Evolutionary conservation across 1,140 invertebrate species (phyloP), one percentile per base, ranked within the genome.

Genomic region (Drosophila bocqueti): DNA sequence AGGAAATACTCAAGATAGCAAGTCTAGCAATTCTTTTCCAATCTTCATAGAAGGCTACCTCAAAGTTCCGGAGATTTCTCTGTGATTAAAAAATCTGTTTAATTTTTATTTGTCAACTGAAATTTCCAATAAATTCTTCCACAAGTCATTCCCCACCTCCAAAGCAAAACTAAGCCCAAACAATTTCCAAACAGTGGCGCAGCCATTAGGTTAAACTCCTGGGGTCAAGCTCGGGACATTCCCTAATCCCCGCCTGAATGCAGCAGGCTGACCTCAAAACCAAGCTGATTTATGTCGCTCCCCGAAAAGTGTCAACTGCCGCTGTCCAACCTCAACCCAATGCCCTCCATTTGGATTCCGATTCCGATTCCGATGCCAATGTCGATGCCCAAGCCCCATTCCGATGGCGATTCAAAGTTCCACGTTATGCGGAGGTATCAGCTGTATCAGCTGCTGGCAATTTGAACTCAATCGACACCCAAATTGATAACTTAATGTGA

Each of bases 401-500:
- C 34, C 59, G 62, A 61, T 60, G 24, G 31, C 26, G 36, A 18
- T 45, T 43, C 62, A 24, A 57, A 57, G 54, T 64, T 58, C 34
- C 34, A 63, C 34, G 21, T 31, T 21, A 42, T 49, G 38, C 13
- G 7, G 29, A 34, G 46, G 18, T 54, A 54, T 67, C 67, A 58
- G 75, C 64, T 67, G 83, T 79, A 78, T 89, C 83, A 89, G 83
- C 83, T 87, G 84, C 57, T 84, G 79, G 83, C 84, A 89, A 87
- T 89, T 84, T 79, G 81, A 87, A 87, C 85, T 81, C 78, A 81
- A 90, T 89, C 76, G 81, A 84, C 77, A 57, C 68, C 79, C 54
- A 87, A 87, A 89, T 84, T 90, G 85, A 89, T 90, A 91, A 89
- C 82, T 87, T 89, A 87, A 87, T 86, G 83, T 74, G 52, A 60